These are phyloP conservation scores for Sclerurus mexicanus DNA, from an alignment of 2,113 vertebrate genomes.

Conservation along the genomic window DNA sequence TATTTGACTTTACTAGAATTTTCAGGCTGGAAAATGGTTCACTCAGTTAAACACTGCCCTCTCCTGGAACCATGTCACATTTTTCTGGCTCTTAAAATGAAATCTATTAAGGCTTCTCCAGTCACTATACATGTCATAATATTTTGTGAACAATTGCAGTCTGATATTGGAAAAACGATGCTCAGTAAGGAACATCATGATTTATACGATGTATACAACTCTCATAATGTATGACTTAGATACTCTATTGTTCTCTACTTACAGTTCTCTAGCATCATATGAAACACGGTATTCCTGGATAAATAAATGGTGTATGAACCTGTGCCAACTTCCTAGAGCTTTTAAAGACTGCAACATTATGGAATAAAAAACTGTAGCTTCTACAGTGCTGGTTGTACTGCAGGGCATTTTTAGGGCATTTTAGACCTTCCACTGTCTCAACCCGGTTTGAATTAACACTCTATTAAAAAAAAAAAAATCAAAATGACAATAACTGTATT, in stretches of 20 bases:
- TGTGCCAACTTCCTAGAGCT: not conserved
- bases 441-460: conserved; percentile 52
- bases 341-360: not conserved
- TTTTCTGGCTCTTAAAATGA: not conserved
- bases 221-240: not conserved
- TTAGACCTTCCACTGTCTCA: conserved; percentile 19
- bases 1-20: not conserved
- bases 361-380: conserved; percentile 58
- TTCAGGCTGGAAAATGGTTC: not conserved
- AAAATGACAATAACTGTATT: not conserved
- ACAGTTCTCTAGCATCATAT: not conserved
- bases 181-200: not conserved
- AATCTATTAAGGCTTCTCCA: not conserved
- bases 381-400: conserved; percentile 2
- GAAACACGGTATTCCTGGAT: not conserved
- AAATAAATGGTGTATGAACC: not conserved
- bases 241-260: not conserved
- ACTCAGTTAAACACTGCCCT: conserved; percentile 54
- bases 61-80: conserved; percentile 26
- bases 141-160: not conserved
- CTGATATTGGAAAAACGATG: not conserved
- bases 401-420: conserved; percentile 41
- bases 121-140: fast-evolving
- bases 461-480: conserved; percentile 28
- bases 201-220: not conserved